A percentile compares a stretch with the other conserved stretches of the same genome.
Conservation (phyloP, 2,797 vertebrate genomes). For the Pseudotriccus pelzelni region DNA sequence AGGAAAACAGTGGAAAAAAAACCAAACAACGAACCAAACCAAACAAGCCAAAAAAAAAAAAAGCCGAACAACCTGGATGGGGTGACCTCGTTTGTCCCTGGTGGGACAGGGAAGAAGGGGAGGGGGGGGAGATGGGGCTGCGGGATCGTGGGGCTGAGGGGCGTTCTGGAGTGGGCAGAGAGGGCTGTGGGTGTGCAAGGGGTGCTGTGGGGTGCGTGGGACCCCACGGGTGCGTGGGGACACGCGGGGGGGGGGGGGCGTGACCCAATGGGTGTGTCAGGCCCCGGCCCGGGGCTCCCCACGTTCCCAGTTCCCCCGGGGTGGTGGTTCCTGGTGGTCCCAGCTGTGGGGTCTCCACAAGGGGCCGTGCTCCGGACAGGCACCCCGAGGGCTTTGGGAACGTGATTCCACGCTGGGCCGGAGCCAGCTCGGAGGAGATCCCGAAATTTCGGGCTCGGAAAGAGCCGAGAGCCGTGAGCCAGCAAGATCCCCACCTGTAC, state of each 20-base stretch:
- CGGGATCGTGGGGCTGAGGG: rapidly evolving
- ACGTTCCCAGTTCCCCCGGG: rapidly evolving
- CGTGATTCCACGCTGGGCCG: rapidly evolving
- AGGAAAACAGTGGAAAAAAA: conserved; percentile 21
- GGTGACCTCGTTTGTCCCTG: not conserved
- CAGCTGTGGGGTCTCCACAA: rapidly evolving
- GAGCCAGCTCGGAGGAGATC: not conserved
- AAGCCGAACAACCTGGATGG: not conserved
- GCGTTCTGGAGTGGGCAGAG: not conserved
- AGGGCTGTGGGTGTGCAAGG: too few relatives aligned
- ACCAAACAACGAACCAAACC: too few relatives aligned
- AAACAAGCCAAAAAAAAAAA: not conserved
- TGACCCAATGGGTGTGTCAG: not conserved
- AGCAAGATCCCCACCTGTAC: rapidly evolving
- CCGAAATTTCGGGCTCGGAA: rapidly evolving
- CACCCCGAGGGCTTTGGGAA: not conserved
- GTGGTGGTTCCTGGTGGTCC: rapidly evolving
- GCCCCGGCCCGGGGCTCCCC: not conserved
- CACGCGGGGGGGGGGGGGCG: rapidly evolving
- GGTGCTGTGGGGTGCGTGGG: not conserved
- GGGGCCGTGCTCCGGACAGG: rapidly evolving
- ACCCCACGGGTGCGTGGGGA: not conserved
- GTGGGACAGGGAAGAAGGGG: not conserved
- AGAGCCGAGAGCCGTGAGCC: rapidly evolving
- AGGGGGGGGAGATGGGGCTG: not conserved